Evolutionary conservation across 2,113 vertebrate genomes (phyloP).

Genomic region (Alligator mississippiensis): DNA sequence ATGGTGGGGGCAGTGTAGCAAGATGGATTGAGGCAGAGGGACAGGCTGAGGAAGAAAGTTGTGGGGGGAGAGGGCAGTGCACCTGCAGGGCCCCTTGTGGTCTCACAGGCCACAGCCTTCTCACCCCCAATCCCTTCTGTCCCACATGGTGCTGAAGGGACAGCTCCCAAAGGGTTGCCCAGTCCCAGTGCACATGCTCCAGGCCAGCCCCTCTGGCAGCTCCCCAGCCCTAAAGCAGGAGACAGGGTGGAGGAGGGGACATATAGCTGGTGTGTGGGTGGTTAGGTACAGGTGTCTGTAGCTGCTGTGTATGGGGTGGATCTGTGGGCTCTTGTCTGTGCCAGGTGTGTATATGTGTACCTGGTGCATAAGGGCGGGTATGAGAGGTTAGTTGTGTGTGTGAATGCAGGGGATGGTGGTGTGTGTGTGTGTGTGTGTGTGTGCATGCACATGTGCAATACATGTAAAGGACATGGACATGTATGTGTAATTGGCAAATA

Average conservation of each 20-base stretch:
- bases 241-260: not conserved
- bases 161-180: slow-evolving; percentile 43
- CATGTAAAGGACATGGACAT: too few relatives aligned
- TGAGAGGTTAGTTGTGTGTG: too few relatives aligned
- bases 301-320: too few relatives aligned
- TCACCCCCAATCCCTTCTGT: not conserved
- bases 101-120: too few relatives aligned
- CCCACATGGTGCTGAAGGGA: slow-evolving; percentile 68
- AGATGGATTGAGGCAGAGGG: too few relatives aligned
- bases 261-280: not conserved
- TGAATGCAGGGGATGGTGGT: not conserved
- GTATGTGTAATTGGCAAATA: too few relatives aligned
- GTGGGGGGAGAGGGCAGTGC: not conserved
- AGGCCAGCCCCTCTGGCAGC: not conserved
- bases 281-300: not conserved
- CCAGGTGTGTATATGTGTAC: too few relatives aligned
- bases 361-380: too few relatives aligned
- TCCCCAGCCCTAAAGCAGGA: not conserved
- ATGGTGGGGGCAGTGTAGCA: not conserved
- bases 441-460: too few relatives aligned
- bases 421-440: not conserved
- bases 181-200: not conserved
- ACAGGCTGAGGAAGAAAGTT: not conserved
- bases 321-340: too few relatives aligned
- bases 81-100: not conserved